Base-by-base conservation (phyloP, 2,888 invertebrate genomes). In the Zootermopsis nevadensis region DNA sequence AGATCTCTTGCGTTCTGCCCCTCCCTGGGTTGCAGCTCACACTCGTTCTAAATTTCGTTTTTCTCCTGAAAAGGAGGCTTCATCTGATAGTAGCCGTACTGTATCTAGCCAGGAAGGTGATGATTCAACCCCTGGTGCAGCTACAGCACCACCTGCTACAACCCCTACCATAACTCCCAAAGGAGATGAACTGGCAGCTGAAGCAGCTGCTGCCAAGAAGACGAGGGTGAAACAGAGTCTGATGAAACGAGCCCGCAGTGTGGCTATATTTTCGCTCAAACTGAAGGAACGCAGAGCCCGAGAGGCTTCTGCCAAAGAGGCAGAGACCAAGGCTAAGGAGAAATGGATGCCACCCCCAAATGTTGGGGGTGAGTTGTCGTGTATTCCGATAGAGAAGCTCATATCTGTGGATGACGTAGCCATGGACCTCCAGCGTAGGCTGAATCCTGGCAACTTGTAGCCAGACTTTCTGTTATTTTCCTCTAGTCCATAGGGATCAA, bases 181-280 rank as follows among this genome's bases (percentile, higher is more conserved):
- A 84, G 67, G 79, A 22, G 85, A 83, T 35, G 85, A 83, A 42
- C 76, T 81, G 38, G 77, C 77, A 53, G 79, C 79, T 79, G 79
- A 60, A 55, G 80, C 83, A 33, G 83, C 93, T 6, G 93, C 93
- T 7, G 93, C 94, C 84, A 94, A 94, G 87, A 93, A 93, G 60
- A 91, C 93, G 24, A 88, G 91, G 60, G 92, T 94, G 30, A 94
- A 94, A 87, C 96, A 96, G 79, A 93, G 94, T 86, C 89, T 96
- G 38, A 95, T 96, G 89, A 96, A 96, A 89, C 93, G 96, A 80
- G 96, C 96, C 10, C 92, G 96, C 24, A 96, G 96, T 0, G 96
- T 96, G 72, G 96, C 96, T 8, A 95, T 96, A 88, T 96, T 96
- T 90, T 96, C 96, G 8, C 90, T 96, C 80, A 96, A 96, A 83